Conservation (phyloP, 2,888 invertebrate species). For the Drepana falcataria region DNA sequence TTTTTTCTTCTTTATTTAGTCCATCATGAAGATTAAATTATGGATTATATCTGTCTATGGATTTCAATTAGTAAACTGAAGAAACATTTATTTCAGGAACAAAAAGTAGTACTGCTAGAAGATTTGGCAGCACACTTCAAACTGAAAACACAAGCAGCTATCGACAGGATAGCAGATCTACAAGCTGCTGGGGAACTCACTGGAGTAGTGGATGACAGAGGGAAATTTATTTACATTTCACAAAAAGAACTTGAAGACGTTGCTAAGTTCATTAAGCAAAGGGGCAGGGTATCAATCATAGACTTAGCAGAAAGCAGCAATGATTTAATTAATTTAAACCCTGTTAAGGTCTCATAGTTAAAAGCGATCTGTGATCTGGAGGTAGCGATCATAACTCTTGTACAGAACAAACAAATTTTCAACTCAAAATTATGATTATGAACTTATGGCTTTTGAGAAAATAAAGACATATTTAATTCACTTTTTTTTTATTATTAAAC, state of each 20-base stretch:
- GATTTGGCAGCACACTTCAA: constrained; percentile 95
- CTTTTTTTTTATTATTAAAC: constrained; percentile 39
- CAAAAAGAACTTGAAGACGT: constrained; percentile 93
- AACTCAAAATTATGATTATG: background rate
- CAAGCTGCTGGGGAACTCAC: constrained; percentile 91
- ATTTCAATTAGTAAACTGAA: too few species aligned
- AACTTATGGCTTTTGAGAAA: constrained; percentile 1
- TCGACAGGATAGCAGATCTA: constrained; percentile 91
- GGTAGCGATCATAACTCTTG: constrained; percentile 1
- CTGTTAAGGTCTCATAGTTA: constrained; percentile 53
- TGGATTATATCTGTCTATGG: too few species aligned
- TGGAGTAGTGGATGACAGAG: constrained; percentile 98
- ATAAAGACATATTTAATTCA: constrained; percentile 37
- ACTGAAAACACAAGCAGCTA: constrained; percentile 92
- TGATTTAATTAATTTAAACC: constrained; percentile 90
- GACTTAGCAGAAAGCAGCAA: constrained; percentile 97
- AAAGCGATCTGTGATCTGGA: background rate
- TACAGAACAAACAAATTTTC: background rate
- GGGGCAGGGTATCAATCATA: constrained; percentile 95
- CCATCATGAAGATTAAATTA: too few species aligned
- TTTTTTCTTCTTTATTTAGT: too few species aligned
- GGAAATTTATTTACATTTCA: constrained; percentile 99
- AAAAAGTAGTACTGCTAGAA: constrained; percentile 96
- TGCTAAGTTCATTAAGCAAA: constrained; percentile 95
- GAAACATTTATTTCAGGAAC: constrained; percentile 72